Evolutionary conservation across 2,888 invertebrate species (phyloP), one percentile per base, ranked within the genome.

Genomic region (Epirrita christyi): DNA sequence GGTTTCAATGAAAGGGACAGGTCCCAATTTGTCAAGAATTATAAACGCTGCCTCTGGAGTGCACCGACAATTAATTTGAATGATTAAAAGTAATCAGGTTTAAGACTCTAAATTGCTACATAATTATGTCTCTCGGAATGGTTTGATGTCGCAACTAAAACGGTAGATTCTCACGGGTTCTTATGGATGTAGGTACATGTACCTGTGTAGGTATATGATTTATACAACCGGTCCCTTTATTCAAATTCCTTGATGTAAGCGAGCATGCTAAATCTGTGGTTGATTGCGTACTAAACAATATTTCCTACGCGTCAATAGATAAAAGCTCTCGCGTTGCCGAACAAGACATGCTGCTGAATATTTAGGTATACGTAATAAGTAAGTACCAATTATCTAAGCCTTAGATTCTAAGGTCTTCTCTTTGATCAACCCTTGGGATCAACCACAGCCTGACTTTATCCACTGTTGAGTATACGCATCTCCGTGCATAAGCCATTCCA

Each of bases 31-130:
- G 67, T 67, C 55, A 45, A 71, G 76, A 78, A 78, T 75, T 73
- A 65, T 62, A 60, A 63, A 61, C 61, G 75, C 72, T 78, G 78
- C 78, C 74, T 51, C 43, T 28, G 77, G 78, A 77, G 73, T 74
- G 73, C 73, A 70, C 64, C 47, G 72, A 75, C 78, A 78, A 82
- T 85, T 81, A 81, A 79, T 78, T 82, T 78, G 76, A 79, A 81
- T 82, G 77, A 79, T 75, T 67, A 76, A 75, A 77, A 73, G 74
- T 75, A 68, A 76, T 76, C 68, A 71, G 66, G 68, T 75, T 76
- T 66, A 49, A 68, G 59, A 59, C 57, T 43, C 36, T 64, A 59
- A 59, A 61, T 58, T 55, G 66, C 62, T 67, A 63, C 64, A 59
- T 64, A 68, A 64, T 63, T 62, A 62, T 65, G 54, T 62, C 55